Evolutionary conservation across 1,140 invertebrate species (phyloP), one percentile per base, ranked within the genome.

Genomic region (Drusus annulatus): DNA sequence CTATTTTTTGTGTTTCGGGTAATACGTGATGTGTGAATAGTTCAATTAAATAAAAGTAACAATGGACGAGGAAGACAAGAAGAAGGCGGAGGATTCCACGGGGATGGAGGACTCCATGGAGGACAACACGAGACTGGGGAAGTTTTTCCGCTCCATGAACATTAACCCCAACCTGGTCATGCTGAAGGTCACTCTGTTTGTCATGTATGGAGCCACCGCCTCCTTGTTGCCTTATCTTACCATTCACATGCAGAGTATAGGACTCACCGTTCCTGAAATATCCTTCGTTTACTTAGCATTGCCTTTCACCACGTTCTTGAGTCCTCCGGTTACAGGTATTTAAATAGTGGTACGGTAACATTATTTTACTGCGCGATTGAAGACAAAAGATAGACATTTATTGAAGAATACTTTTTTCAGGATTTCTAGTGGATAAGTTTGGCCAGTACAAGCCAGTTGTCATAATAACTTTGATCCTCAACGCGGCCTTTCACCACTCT

Each of bases 241-340:
- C 0, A 94, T 97, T 78, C 96, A 96, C 87, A 96, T 96, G 96
- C 94, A 95, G 88, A 94, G 94, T 86, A 93, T 97, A 85, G 96
- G 95, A 76, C 89, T 97, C 21, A 94, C 94, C 21, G 93, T 96
- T 75, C 93, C 95, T 84, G 94, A 97, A 89, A 95, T 96, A 81
- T 94, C 95, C 56, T 93, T 96, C 84, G 94, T 96, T 82, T 96
- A 96, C 88, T 90, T 95, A 83, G 93, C 95, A 13, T 90, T 96
- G 83, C 95, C 95, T 13, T 93, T 96, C 63, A 95, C 94, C 1
- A 94, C 94, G 0, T 94, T 96, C 85, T 86, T 96, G 56, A 95
- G 94, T 84, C 94, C 95, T 19, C 94, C 95, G 21, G 90, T 95
- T 65, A 94, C 94, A 89, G 93, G 93, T 94, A 90, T n/a, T 36